Evolutionary conservation across 2,797 vertebrate genomes (phyloP).

Genomic region (Florisuga fusca): DNA sequence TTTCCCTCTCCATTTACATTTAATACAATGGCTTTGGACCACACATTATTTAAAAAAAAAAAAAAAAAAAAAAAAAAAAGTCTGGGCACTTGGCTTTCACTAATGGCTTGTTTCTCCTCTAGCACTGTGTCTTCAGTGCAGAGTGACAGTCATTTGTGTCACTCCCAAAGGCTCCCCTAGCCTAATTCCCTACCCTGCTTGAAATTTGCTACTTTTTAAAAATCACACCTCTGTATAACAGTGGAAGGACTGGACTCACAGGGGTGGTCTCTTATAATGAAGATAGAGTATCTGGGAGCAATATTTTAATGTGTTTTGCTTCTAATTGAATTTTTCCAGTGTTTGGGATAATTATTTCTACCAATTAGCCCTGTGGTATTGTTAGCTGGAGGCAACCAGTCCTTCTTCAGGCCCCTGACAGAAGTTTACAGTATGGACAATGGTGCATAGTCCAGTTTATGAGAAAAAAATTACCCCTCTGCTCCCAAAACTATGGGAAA

Average conservation of each 20-base stretch:
- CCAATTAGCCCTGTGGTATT: constrained; percentile 71
- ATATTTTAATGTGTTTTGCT: constrained; percentile 61
- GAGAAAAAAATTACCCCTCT: constrained; percentile 58
- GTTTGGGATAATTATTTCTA: constrained; percentile 72
- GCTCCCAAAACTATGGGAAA: constrained; percentile 57
- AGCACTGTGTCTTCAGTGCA: constrained; percentile 32
- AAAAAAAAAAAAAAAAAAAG: not conserved
- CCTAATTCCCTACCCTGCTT: not conserved
- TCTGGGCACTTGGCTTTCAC: constrained; percentile 39
- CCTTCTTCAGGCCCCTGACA: constrained; percentile 59
- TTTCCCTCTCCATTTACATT: constrained; percentile 62
- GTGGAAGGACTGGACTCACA: not conserved
- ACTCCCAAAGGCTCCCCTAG: not conserved
- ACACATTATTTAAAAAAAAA: constrained; percentile 54
- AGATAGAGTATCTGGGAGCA: constrained; percentile 66
- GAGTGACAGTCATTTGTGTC: constrained; percentile 46
- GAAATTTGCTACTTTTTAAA: constrained; percentile 28
- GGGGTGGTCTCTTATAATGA: constrained; percentile 70
- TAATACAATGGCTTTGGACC: constrained; percentile 62
- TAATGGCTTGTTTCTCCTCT: constrained; percentile 49
- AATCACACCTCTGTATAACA: constrained; percentile 45
- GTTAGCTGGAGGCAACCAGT: constrained; percentile 46
- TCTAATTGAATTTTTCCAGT: constrained; percentile 69
- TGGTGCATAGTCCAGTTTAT: constrained; percentile 49
- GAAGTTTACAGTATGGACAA: constrained; percentile 66